These are phyloP conservation scores for Apodemia mormo DNA, from an alignment of 2,888 invertebrate species.

Conservation along the genomic window DNA sequence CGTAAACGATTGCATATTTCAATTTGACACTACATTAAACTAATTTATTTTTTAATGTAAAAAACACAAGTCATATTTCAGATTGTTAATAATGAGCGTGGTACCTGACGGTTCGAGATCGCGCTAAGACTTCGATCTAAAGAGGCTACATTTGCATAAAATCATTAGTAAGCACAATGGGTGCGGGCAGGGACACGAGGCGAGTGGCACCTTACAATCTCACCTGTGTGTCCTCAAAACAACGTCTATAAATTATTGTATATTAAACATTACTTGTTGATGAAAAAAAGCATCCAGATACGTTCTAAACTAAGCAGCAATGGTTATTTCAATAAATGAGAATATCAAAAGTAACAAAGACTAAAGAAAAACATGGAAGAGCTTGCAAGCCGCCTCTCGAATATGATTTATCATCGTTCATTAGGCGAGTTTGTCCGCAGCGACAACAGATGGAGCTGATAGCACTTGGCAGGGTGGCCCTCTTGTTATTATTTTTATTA, in stretches of 20 bases:
- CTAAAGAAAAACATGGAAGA: slow-evolving; percentile 58
- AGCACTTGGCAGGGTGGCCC: slow-evolving; percentile 82
- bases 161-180: slow-evolving; percentile 82
- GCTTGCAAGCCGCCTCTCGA: slow-evolving; percentile 76
- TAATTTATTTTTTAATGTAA: slow-evolving; percentile 67
- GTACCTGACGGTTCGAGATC: slow-evolving; percentile 80
- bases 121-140: slow-evolving; percentile 82
- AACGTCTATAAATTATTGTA: slow-evolving; percentile 29
- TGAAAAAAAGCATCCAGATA: not conserved
- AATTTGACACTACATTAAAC: slow-evolving; percentile 54
- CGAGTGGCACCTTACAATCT: slow-evolving; percentile 72
- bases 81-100: slow-evolving; percentile 79
- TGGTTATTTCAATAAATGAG: slow-evolving; percentile 42
- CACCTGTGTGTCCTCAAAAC: slow-evolving; percentile 56
- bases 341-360: slow-evolving; percentile 43
- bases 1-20: slow-evolving; percentile 8
- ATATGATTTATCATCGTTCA: slow-evolving; percentile 83
- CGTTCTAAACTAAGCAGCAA: slow-evolving; percentile 40
- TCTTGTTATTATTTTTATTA: slow-evolving; percentile 82
- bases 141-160: slow-evolving; percentile 82
- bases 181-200: slow-evolving; percentile 76
- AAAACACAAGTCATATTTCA: slow-evolving; percentile 77
- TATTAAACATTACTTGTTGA: slow-evolving; percentile 45
- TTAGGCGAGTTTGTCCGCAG: slow-evolving; percentile 82
- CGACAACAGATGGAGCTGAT: slow-evolving; percentile 82